Base-by-base conservation (phyloP, 92 coral and sea anemone genomes). In the Phymanthus crucifer region DNA sequence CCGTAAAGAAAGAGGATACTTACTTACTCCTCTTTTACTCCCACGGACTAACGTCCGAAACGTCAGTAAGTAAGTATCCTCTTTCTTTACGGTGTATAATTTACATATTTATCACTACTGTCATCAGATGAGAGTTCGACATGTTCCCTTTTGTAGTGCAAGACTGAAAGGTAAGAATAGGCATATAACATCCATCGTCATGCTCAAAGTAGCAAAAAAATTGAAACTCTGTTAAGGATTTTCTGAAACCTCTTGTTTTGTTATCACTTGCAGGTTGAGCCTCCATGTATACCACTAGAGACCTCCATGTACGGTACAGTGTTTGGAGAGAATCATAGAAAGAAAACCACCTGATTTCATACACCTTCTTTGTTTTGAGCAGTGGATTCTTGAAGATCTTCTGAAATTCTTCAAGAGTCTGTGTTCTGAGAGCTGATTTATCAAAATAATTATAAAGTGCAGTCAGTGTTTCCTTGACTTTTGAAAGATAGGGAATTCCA, bases 151-250 rank as follows among this genome's bases (percentile, higher is more conserved):
- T 67, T 74, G 86, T 26, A 82, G 74, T 36, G 68, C 81, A 82
- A 74, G 80, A 37, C 86, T 82, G 73, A 82, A 66, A 46, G 58
- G 74, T 61, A 81, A 74, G 19, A 82, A 81, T 35, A 82, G 38
- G 7, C 81, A 81, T 21, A 82, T 81, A n/a, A 81, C 78, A 81
- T 82, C 80, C 80, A 64, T 74, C 86, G 74, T 45, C 70, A 74
- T 24, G 61, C 73, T 45, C 43, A 82, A 45, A 36, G 75, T 57
- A 18, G 66, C 66, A 29, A 57, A 29, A 57, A 40, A 34, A n/a
- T 66, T 81, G 66, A 18, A 29, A 81, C 80, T 79, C 78, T 57
- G 40, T 71, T 35, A 70, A 21, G 13, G 85, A 12, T 48, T 61
- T 81, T 80, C 73, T 71, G 57, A 81, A 73, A 19, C 71, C 71